Evolutionary conservation across 2,797 vertebrate species (phyloP).

Genomic region (Acridotheres tristis): DNA sequence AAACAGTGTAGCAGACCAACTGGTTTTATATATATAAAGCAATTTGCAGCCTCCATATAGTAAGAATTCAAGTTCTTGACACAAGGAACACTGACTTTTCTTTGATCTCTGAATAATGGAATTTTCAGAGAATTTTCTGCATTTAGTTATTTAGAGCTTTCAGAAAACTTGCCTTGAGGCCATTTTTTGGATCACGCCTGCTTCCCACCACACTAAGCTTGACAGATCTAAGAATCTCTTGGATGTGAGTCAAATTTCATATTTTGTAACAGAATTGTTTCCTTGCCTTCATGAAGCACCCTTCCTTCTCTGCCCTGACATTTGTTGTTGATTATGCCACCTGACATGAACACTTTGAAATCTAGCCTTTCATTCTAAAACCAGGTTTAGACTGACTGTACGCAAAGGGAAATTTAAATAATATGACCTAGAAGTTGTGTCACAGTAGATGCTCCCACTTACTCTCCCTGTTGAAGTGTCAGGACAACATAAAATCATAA

Average conservation of each 20-base stretch:
- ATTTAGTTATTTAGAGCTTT: conserved; percentile 22
- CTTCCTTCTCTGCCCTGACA: neutral
- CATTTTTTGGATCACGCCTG: neutral
- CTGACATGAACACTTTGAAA: neutral
- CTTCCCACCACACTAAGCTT: neutral
- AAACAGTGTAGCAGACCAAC: neutral
- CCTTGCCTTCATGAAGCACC: neutral
- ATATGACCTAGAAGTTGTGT: neutral
- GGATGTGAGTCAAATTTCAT: neutral
- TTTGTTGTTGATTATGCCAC: neutral
- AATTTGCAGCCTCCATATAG: neutral
- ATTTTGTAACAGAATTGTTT: conserved; percentile 6
- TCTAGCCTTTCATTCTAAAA: neutral
- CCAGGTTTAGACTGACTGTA: neutral
- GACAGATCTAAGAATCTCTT: conserved; percentile 8
- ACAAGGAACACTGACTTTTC: neutral
- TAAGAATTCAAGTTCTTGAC: conserved; percentile 15
- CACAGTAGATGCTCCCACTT: neutral
- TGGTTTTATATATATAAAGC: neutral
- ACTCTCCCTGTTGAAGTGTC: neutral
- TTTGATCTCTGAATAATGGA: conserved; percentile 32
- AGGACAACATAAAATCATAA: neutral
- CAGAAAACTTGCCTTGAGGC: conserved; percentile 16
- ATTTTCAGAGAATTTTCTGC: conserved; percentile 39
- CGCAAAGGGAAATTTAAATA: neutral